phyloP scores from a whole-genome alignment of 2,888 invertebrate species.

The Dascillus cervinus region DNA sequence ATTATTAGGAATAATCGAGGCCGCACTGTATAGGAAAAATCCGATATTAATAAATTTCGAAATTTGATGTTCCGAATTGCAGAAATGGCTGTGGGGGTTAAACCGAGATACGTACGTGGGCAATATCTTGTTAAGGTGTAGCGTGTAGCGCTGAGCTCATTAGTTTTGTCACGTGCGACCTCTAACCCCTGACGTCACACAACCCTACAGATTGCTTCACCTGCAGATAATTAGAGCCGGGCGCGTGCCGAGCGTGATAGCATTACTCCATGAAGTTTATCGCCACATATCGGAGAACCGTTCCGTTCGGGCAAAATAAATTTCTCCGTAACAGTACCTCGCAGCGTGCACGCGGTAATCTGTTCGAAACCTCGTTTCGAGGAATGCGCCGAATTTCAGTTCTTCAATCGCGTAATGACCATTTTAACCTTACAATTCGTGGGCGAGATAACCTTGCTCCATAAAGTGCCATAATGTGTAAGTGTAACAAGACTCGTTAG shows the following conservation, averaged over 20 bases:
- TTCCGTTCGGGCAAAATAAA: constrained; percentile 1
- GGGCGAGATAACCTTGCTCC: constrained; percentile 25
- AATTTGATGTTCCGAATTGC: too few relatives aligned
- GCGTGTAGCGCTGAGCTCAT: constrained; percentile 22
- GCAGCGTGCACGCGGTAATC: too few relatives aligned
- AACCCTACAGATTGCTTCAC: constrained; percentile 7
- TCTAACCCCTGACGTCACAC: constrained; percentile 21
- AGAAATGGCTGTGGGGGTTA: too few relatives aligned
- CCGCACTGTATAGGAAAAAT: too few relatives aligned
- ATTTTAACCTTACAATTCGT: constrained; percentile 18
- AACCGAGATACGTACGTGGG: too few relatives aligned
- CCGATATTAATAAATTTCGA: too few relatives aligned
- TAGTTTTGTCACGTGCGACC: constrained; percentile 25
- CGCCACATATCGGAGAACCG: constrained; percentile 2
- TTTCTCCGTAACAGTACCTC: too few relatives aligned
- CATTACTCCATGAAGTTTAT: constrained; percentile 14
- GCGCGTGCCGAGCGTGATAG: constrained; percentile 16
- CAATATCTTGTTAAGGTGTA: too few relatives aligned
- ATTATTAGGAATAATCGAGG: too few relatives aligned
- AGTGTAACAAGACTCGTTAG: constrained; percentile 22
- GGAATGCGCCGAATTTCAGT: too few relatives aligned
- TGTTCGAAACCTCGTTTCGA: too few relatives aligned
- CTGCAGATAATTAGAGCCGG: constrained; percentile 13
- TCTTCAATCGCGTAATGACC: too few relatives aligned
- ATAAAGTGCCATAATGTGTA: constrained; percentile 21